Evolutionary conservation across 2,888 invertebrate genomes (phyloP).

Genomic region (Melinopterus prodromus): DNA sequence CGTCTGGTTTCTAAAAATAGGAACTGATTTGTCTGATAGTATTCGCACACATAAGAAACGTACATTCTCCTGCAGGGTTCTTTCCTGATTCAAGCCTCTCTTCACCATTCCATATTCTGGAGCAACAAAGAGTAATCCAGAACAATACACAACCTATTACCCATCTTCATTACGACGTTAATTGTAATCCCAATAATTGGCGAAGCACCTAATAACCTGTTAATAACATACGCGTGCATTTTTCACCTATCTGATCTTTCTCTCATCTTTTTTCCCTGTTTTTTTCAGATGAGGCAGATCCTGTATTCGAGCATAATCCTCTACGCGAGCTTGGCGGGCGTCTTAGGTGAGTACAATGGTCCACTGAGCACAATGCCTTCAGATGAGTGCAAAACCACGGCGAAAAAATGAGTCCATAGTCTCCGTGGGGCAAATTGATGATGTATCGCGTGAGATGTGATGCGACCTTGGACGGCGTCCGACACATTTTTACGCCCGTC

Average conservation of each 20-base stretch:
- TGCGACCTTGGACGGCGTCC: background rate
- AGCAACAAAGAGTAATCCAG: too few relatives aligned
- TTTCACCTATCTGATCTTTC: conserved; percentile 7
- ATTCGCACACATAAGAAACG: too few relatives aligned
- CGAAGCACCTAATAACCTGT: background rate
- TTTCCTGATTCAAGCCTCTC: too few relatives aligned
- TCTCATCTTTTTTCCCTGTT: conserved; percentile 28
- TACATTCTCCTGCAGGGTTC: too few relatives aligned
- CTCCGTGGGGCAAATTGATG: background rate
- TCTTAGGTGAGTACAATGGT: background rate
- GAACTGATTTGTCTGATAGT: too few relatives aligned
- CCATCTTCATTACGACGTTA: too few relatives aligned
- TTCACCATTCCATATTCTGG: too few relatives aligned
- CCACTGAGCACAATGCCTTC: background rate
- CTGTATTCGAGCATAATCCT: conserved; percentile 5
- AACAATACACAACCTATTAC: too few relatives aligned
- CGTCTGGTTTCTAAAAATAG: too few relatives aligned
- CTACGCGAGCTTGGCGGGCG: background rate
- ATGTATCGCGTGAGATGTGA: background rate
- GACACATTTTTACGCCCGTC: background rate
- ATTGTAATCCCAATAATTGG: too few relatives aligned
- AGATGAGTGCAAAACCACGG: background rate
- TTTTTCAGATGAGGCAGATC: conserved; percentile 35
- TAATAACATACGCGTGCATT: background rate
- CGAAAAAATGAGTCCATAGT: background rate